Percentiles rank a stretch among this genome's conserved stretches.
Evolutionary conservation across 2,888 invertebrate species (phyloP).

Genomic region (Troides oblongomaculatus): DNA sequence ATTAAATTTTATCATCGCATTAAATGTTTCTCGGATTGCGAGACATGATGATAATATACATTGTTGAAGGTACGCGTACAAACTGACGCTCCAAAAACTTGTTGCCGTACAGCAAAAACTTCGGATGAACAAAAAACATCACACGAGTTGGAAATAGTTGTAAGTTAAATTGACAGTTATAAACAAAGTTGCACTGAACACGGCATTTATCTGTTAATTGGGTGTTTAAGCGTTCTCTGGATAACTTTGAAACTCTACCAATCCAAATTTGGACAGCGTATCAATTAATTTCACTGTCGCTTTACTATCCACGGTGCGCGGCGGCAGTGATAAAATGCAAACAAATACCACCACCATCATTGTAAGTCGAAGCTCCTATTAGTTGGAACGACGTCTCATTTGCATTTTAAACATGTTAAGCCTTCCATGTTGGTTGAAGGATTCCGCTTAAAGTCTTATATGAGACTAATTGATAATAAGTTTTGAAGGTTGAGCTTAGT

Average conservation of each 20-base stretch:
- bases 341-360: slow-evolving; percentile 9
- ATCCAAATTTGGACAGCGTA: slow-evolving; percentile 20
- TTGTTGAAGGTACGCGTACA: too few species aligned
- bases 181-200: slow-evolving; percentile 7
- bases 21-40: too few species aligned
- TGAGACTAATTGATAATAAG: not conserved
- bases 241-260: slow-evolving; percentile 20
- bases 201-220: slow-evolving; percentile 17
- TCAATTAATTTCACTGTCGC: slow-evolving; percentile 23
- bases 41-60: too few species aligned
- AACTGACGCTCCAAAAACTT: not conserved
- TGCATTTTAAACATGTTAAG: slow-evolving; percentile 23
- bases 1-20: too few species aligned
- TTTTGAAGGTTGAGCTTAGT: too few species aligned
- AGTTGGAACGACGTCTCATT: slow-evolving; percentile 20
- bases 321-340: slow-evolving; percentile 9
- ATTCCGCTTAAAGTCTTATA: slow-evolving; percentile 31
- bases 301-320: slow-evolving; percentile 9
- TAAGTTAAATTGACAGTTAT: slow-evolving; percentile 27
- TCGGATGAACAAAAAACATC: not conserved
- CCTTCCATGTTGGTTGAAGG: slow-evolving; percentile 8
- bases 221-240: slow-evolving; percentile 5
- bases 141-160: slow-evolving; percentile 4
- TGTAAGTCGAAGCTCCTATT: slow-evolving; percentile 14
- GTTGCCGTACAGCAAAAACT: not conserved